phyloP scores from a whole-genome alignment of 2,888 invertebrate species.

The Julus scandinavius region DNA sequence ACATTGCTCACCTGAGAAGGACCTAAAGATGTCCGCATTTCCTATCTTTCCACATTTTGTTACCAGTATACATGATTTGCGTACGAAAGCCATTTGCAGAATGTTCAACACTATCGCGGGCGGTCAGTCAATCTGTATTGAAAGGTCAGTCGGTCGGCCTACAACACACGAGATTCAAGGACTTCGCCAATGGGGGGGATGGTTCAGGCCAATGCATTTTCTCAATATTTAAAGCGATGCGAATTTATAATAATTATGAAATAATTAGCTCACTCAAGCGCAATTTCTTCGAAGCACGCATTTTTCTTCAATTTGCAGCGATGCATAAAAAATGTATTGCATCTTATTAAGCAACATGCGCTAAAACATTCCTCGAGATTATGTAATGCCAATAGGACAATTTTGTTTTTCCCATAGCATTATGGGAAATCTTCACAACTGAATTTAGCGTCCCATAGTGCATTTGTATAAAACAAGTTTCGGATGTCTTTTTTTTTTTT shows the following conservation, averaged over 20 bases:
- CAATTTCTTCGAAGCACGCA: background rate
- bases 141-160: background rate
- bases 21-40: background rate
- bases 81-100: slow-evolving; percentile 8
- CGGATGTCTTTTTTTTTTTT: background rate
- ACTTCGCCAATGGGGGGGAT: background rate
- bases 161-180: background rate
- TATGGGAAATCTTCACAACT: background rate
- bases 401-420: background rate
- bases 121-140: background rate
- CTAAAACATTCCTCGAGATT: background rate
- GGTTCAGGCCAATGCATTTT: background rate
- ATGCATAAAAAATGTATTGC: background rate
- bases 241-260: background rate
- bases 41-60: background rate
- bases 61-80: background rate
- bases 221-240: background rate
- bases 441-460: background rate
- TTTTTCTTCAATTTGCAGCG: background rate
- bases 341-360: background rate
- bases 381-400: background rate
- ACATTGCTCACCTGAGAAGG: background rate
- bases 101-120: background rate
- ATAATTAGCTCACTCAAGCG: background rate
- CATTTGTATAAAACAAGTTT: background rate